phyloP scores from a whole-genome alignment of 2,888 invertebrate genomes.

The Lithophane semibrunnea region DNA sequence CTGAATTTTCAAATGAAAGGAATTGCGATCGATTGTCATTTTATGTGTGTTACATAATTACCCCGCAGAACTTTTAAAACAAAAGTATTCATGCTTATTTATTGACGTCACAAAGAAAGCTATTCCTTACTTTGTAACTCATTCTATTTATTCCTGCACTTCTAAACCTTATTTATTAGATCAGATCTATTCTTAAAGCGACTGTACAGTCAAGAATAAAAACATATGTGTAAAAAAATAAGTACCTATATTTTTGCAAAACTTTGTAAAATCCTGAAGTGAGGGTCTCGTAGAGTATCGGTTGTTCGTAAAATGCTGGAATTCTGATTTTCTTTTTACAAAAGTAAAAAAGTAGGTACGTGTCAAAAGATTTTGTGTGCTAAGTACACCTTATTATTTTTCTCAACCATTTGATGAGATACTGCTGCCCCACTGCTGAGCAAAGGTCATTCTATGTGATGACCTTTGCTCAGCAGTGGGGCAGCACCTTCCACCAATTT shows the following conservation, averaged over 20 bases:
- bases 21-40: neutral
- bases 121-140: neutral
- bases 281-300: no score
- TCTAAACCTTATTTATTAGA: conserved; percentile 32
- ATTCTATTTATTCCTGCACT: conserved; percentile 24
- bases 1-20: neutral
- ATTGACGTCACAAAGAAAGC: neutral
- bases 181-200: conserved; percentile 33
- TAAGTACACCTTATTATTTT: neutral
- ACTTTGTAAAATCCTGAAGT: neutral
- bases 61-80: neutral
- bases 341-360: neutral
- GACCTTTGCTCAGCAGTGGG: no score
- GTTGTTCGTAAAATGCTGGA: neutral
- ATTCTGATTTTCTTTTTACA: neutral
- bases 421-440: neutral
- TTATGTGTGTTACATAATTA: neutral
- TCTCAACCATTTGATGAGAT: neutral
- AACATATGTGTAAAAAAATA: neutral
- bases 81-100: conserved; percentile 3
- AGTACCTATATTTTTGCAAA: no score
- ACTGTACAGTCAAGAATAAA: conserved; percentile 10
- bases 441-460: no score
- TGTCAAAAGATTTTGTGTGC: neutral
- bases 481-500: neutral